A percentile compares a stretch with the other conserved stretches of the same genome.
Evolutionary conservation across 2,888 invertebrate genomes (phyloP).

Genomic region (Acleris sparsana): DNA sequence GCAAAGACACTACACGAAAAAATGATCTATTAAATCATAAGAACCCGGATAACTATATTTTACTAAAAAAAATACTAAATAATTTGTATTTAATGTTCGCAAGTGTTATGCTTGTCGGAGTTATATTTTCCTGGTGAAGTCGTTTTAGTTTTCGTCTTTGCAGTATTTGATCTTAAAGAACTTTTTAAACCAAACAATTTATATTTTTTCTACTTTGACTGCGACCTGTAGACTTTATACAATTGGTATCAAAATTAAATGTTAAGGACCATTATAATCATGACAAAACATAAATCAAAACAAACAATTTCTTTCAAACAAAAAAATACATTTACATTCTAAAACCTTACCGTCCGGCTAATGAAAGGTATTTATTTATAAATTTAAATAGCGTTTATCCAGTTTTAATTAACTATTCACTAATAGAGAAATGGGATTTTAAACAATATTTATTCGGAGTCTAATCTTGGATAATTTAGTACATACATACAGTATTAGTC

Average conservation of each 20-base stretch:
- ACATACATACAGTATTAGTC: not conserved
- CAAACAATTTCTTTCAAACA: constrained; percentile 26
- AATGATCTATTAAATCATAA: not conserved
- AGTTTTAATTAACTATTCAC: constrained; percentile 30
- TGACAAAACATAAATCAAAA: constrained; percentile 32
- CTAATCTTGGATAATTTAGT: constrained; percentile 39
- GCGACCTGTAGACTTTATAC: constrained; percentile 27
- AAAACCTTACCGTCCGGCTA: constrained; percentile 63
- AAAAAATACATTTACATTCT: constrained; percentile 45
- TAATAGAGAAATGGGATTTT: constrained; percentile 20
- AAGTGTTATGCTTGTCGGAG: too few species aligned
- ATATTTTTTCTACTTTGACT: constrained; percentile 23
- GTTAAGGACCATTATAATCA: constrained; percentile 44
- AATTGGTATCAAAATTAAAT: constrained; percentile 40
- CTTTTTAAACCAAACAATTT: constrained; percentile 11
- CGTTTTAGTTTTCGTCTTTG: not conserved
- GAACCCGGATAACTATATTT: not conserved
- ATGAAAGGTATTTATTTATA: constrained; percentile 40
- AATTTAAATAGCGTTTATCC: constrained; percentile 26
- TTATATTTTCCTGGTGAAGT: not conserved
- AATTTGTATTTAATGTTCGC: too few species aligned
- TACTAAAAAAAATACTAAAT: not conserved
- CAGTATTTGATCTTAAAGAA: constrained; percentile 3
- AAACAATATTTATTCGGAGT: constrained; percentile 47
- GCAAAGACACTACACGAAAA: not conserved